Base-by-base conservation (phyloP, 2,113 vertebrate species). In the Hucho hucho region DNA sequence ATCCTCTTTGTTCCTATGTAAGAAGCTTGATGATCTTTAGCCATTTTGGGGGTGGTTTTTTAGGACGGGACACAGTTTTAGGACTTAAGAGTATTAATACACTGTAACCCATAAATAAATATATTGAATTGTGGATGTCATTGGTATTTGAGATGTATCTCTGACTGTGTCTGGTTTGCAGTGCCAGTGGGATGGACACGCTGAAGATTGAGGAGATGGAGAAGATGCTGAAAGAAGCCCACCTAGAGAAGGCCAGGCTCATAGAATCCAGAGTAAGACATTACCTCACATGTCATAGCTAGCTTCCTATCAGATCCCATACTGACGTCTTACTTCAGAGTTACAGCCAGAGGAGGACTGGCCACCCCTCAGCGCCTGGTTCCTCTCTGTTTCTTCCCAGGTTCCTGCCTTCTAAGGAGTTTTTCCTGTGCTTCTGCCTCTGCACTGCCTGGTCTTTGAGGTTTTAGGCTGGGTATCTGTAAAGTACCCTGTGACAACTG, bases 141-240 rank as follows among this genome's bases (percentile, higher is more conserved):
- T 53, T 53, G 16, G 14, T 18, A 53, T 16, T 53, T 53, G 14
- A 53, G 6, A 25, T 68, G 71, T 20, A 43, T 77, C 13, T 58
- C 26, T 4, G 11, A 64, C 49, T 49, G 13, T 66, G 4, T 43
- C 9, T 43, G 37, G 75, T 66, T 87, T 12, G 2, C 87, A 99
- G 98, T 20, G 88, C 93, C 0, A 96, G 95, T 0, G 96, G 94
- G 22, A 77, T 94, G 81, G 96, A 98, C 1, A 65, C 78, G 0
- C 87, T 95, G 64, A 97, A 95, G 92, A 95, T 98, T 0, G 97
- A 98, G 79, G 97, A 98, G 93, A 98, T 99, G 97, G 98, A 98
- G 91, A 97, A 97, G 88, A 95, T 98, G 96, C 89, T 99, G 84
- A 96, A 93, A 82, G 96, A 98, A 84, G 97, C 96, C 0, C 96